A percentile compares a stretch with the other conserved stretches of the same genome.
Evolutionary conservation across 2,797 vertebrate genomes (phyloP).

Genomic region (Vireo griseus): DNA sequence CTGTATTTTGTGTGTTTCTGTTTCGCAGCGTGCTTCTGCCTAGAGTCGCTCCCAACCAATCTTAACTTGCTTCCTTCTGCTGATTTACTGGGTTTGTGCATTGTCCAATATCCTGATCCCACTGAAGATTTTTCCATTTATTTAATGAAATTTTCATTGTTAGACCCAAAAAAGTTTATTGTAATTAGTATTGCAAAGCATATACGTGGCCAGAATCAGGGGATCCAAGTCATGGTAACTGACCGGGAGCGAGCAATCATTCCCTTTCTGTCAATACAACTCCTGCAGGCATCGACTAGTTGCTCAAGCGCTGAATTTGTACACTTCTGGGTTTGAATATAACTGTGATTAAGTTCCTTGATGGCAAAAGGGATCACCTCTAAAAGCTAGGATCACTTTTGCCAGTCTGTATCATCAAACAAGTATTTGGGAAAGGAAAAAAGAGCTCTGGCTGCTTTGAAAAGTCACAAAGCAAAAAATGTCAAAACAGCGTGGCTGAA

Average conservation of each 20-base stretch:
- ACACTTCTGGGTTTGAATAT: neutral
- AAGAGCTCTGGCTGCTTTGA: neutral
- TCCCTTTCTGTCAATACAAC: neutral
- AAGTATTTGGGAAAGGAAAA: neutral
- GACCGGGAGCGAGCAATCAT: neutral
- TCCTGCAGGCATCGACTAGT: accelerated
- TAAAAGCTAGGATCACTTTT: neutral
- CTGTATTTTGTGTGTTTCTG: neutral
- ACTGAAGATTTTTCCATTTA: neutral
- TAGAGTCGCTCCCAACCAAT: neutral
- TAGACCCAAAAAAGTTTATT: neutral
- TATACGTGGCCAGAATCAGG: accelerated
- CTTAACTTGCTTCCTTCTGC: neutral
- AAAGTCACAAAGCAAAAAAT: conserved; percentile 12
- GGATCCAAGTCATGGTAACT: neutral
- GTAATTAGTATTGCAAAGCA: neutral
- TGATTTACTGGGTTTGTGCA: neutral
- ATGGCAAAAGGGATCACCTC: neutral
- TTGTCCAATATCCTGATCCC: neutral
- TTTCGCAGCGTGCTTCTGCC: neutral
- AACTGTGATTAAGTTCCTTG: neutral
- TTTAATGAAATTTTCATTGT: neutral
- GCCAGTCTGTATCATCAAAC: neutral
- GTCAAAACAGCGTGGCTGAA: neutral
- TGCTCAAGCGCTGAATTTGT: neutral